phyloP scores from a whole-genome alignment of 1,140 invertebrate species.

The Metopolophium dirhodum region DNA sequence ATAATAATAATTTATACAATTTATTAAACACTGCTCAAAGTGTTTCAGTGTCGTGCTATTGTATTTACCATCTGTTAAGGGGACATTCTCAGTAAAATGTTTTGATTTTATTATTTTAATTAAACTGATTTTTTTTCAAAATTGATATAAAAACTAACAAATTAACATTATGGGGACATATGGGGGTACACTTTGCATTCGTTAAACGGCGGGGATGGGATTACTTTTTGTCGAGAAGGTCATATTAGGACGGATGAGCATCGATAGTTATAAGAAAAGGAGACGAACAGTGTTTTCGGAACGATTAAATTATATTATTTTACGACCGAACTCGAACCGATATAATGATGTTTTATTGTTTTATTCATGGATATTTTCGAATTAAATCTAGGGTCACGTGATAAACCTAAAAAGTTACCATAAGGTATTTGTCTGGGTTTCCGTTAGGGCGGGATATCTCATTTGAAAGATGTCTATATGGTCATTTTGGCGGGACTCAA shows the following conservation, averaged over 20 bases:
- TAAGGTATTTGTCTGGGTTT: neutral
- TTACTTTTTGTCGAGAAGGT: neutral
- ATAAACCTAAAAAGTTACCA: too few species aligned
- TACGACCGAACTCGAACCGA: too few species aligned
- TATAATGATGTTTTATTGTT: too few species aligned
- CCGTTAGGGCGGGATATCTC: neutral
- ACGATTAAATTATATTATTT: neutral
- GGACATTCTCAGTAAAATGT: neutral
- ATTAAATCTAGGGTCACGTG: too few species aligned
- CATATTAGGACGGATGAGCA: neutral
- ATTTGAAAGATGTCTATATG: neutral
- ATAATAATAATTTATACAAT: too few species aligned
- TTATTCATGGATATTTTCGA: too few species aligned
- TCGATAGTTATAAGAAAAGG: too few species aligned
- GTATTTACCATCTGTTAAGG: neutral
- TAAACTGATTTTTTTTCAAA: neutral
- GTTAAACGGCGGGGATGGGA: neutral
- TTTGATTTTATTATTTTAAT: neutral
- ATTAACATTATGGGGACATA: neutral
- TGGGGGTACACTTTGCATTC: neutral
- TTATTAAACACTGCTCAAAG: neutral
- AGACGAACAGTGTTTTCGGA: neutral
- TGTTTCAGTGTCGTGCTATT: neutral
- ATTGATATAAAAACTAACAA: neutral
- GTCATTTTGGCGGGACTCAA: neutral